A percentile compares a stretch with the other conserved stretches of the same genome.
phyloP scores from a whole-genome alignment of 2,888 invertebrate genomes.

The Cremastobaeus sp. region DNA sequence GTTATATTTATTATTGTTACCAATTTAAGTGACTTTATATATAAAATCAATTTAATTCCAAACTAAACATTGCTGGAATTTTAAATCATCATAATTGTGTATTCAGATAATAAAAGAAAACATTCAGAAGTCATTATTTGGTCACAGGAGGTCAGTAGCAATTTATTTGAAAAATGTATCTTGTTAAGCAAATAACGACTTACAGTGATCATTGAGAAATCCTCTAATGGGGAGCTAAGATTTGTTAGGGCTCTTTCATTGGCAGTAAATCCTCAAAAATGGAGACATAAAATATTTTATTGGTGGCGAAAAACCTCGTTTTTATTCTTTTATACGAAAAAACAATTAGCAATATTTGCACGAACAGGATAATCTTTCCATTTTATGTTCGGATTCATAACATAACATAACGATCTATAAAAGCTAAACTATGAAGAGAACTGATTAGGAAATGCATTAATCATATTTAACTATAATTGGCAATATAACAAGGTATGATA shows the following conservation, averaged over 20 bases:
- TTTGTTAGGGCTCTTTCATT: slow-evolving; percentile 47
- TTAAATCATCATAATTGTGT: no score
- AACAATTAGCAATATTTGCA: slow-evolving; percentile 56
- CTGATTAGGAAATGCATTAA: slow-evolving; percentile 26
- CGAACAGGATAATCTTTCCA: slow-evolving; percentile 41
- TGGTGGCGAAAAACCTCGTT: slow-evolving; percentile 34
- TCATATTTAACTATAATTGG: no score
- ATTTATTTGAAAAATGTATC: slow-evolving; percentile 33
- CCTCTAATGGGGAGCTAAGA: slow-evolving; percentile 52
- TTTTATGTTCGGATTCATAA: slow-evolving; percentile 29
- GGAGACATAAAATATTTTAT: slow-evolving; percentile 56
- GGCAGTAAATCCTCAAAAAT: slow-evolving; percentile 50
- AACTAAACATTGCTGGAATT: no score
- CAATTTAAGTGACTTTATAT: no score
- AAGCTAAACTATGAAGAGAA: slow-evolving; percentile 24
- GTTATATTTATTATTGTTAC: no score
- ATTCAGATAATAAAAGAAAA: no score
- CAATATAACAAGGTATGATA: no score
- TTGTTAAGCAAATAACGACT: slow-evolving; percentile 56
- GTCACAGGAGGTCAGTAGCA: slow-evolving; percentile 32
- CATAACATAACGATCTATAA: slow-evolving; percentile 37
- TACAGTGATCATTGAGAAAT: slow-evolving; percentile 48
- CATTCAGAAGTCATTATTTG: slow-evolving; percentile 53
- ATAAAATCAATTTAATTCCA: no score
- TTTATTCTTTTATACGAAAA: slow-evolving; percentile 5